phyloP scores from a whole-genome alignment of 2,888 invertebrate species.

The Parthenolecanium corni region DNA sequence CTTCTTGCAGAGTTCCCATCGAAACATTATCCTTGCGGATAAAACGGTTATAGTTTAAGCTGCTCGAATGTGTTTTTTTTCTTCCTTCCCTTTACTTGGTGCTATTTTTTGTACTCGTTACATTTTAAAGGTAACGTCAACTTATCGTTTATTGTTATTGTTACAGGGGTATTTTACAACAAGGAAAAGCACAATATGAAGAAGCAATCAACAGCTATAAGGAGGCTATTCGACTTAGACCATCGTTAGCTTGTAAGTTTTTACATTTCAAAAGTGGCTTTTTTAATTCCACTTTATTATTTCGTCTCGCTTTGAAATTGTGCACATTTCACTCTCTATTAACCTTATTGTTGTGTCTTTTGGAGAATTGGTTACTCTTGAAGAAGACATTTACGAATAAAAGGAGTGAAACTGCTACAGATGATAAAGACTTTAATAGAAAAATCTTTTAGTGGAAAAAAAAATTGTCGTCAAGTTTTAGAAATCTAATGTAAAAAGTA shows the following conservation, averaged over 20 bases:
- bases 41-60: not conserved
- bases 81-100: not conserved
- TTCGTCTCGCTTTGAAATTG: not conserved
- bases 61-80: not conserved
- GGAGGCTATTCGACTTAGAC: constrained; percentile 82
- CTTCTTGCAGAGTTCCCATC: not conserved
- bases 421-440: no score
- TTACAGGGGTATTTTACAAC: constrained; percentile 81
- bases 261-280: constrained; percentile 2
- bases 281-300: not conserved
- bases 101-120: not conserved
- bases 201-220: constrained; percentile 85
- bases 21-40: no score
- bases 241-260: constrained; percentile 79
- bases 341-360: not conserved
- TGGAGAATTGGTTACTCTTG: no score
- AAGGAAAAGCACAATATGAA: constrained; percentile 73
- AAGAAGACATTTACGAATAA: no score
- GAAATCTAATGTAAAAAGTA: no score
- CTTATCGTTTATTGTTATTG: constrained; percentile 37
- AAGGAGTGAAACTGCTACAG: no score
- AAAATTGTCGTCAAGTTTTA: no score
- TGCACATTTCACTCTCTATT: not conserved
- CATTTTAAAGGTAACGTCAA: constrained; percentile 8
- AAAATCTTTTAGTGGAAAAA: no score